Evolutionary conservation across 2,888 invertebrate species (phyloP), one percentile per base, ranked within the genome.

Genomic region (Itoplectis maculator): DNA sequence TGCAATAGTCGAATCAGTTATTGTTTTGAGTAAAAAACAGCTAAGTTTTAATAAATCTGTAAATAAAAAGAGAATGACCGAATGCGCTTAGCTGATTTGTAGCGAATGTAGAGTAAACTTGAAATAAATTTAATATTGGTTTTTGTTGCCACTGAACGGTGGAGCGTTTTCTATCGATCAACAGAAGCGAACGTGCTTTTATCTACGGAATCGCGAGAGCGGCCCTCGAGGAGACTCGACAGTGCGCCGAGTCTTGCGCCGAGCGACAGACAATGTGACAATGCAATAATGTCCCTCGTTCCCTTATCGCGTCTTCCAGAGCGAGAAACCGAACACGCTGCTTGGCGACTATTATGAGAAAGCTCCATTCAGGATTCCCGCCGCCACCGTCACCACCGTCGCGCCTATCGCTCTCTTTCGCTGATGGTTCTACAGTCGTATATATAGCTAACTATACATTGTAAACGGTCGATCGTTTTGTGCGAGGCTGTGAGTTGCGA

Each of bases 191-290:
- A 29, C 29, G 29, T 5, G 5, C 29, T 2, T 29, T 29, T 29
- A 29, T 49, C 49, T 49, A n/a, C 49, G 18, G 15, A 15, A 15
- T 0, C 11, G 11, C 11, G 20, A 51, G 18, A 0, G 29, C 29
- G 29, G 29, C 29, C 29, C 51, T 1, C 20, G 49, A 15, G 66
- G 35, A 66, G n/a, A 8, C 47, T 9, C n/a, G 47, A 66, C 45
- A 66, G 29, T 29, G 29, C 29, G n/a, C n/a, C n/a, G 47, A 47
- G 29, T 20, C 51, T 51, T 51, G 51, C 7, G 51, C 51, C 9
- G 2, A 81, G 72, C 76, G 72, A 81, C 66, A 72, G 81, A 81
- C 81, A 77, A 81, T 81, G 35, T 5, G 76, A 66, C 72, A 72
- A 56, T 59, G 56, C 76, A 77, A 66, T 63, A 76, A 72, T 66